These are phyloP conservation scores for Scolopax rusticola DNA, from an alignment of 2,797 vertebrate species.

Conservation along the genomic window DNA sequence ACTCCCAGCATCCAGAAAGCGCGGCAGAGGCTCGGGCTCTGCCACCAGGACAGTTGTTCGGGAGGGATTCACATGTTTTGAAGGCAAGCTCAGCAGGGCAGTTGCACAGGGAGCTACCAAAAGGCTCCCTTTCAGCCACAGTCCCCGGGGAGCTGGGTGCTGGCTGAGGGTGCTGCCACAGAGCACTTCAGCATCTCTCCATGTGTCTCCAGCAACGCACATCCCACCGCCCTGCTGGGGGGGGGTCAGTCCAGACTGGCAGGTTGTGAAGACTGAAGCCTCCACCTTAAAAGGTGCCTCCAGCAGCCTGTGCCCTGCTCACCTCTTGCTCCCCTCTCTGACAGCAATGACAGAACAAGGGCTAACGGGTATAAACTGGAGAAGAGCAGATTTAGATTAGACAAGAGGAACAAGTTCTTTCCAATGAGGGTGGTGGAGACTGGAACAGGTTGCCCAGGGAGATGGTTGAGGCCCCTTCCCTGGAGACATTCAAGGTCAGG, in stretches of 20 bases:
- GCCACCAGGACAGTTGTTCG: background rate
- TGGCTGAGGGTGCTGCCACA: background rate
- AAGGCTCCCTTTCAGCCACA: background rate
- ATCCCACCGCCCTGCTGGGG: background rate
- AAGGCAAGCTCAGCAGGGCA: background rate
- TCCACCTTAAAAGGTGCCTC: background rate
- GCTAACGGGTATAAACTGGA: too few species aligned
- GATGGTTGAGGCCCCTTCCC: too few species aligned
- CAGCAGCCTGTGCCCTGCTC: background rate
- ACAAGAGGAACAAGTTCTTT: too few species aligned
- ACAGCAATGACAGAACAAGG: background rate
- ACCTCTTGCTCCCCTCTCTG: background rate
- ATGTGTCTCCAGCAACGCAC: background rate
- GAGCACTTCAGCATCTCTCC: background rate
- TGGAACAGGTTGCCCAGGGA: too few species aligned
- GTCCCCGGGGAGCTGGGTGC: background rate
- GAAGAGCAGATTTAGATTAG: too few species aligned
- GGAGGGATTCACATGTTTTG: background rate
- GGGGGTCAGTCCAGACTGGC: background rate
- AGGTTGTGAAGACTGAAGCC: background rate
- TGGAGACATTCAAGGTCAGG: too few species aligned
- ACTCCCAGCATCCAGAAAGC: slow-evolving; percentile 13
- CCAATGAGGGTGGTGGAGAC: too few species aligned
- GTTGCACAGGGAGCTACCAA: background rate
- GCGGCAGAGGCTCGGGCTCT: background rate